These are phyloP conservation scores for Hymenochirus boettgeri DNA, from an alignment of 2,113 vertebrate species.

Conservation along the genomic window DNA sequence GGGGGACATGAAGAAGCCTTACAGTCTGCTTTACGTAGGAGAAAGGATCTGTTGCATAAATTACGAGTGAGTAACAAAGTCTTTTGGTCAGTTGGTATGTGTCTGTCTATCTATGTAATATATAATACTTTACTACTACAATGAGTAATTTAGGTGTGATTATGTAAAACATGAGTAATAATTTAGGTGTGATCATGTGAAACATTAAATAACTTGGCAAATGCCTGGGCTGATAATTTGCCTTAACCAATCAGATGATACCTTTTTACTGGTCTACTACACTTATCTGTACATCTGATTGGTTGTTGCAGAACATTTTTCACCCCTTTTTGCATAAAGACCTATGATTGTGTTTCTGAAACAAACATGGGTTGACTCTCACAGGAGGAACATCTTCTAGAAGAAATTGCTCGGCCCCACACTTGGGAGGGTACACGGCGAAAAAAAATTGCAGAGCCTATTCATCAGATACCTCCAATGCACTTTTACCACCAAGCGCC, in stretches of 20 bases:
- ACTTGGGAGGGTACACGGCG: slow-evolving; percentile 48
- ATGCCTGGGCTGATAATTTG: too few species aligned
- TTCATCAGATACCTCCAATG: background rate
- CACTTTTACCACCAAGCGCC: slow-evolving; percentile 47
- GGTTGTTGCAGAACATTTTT: too few species aligned
- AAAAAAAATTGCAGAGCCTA: slow-evolving; percentile 36
- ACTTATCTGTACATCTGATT: too few species aligned
- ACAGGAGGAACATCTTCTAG: slow-evolving; percentile 73
- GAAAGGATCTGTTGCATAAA: slow-evolving; percentile 66
- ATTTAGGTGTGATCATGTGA: too few species aligned
- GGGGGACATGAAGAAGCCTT: slow-evolving; percentile 53
- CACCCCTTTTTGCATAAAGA: too few species aligned
- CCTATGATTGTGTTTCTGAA: background rate
- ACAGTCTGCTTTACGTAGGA: slow-evolving; percentile 62
- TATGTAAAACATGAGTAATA: too few species aligned
- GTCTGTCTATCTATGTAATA: too few species aligned
- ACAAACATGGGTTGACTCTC: slow-evolving; percentile 4
- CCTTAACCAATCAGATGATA: too few species aligned
- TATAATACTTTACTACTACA: too few species aligned
- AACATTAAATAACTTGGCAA: too few species aligned
- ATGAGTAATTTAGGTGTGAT: too few species aligned
- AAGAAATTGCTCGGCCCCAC: slow-evolving; percentile 55
- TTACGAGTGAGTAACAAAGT: slow-evolving; percentile 62
- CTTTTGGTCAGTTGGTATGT: background rate
- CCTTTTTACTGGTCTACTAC: too few species aligned